Evolutionary conservation across 1,140 invertebrate species (phyloP).

Genomic region (Charaxes varanes): DNA sequence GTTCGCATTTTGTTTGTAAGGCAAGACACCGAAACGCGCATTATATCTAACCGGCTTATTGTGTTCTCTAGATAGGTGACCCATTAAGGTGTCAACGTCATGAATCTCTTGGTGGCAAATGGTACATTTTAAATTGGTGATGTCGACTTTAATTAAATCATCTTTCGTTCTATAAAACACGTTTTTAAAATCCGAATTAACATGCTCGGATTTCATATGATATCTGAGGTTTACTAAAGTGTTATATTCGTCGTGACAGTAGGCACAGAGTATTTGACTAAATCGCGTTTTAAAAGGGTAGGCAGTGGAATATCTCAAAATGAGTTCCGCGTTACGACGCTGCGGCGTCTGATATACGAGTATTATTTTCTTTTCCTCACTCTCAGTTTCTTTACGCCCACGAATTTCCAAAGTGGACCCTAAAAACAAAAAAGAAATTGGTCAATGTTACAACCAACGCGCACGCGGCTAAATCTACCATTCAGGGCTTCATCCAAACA

Average conservation of each 20-base stretch:
- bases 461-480: slow-evolving; percentile 17
- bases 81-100: slow-evolving; percentile 50
- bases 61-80: slow-evolving; percentile 47
- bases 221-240: slow-evolving; percentile 36
- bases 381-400: slow-evolving; percentile 43
- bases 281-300: slow-evolving; percentile 62
- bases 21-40: slow-evolving; percentile 50
- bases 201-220: slow-evolving; percentile 47
- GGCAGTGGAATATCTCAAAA: slow-evolving; percentile 55
- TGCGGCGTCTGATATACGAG: slow-evolving; percentile 59
- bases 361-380: slow-evolving; percentile 57
- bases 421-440: slow-evolving; percentile 67
- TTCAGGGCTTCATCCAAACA: slow-evolving; percentile 11
- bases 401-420: slow-evolving; percentile 55
- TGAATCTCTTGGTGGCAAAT: slow-evolving; percentile 38
- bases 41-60: slow-evolving; percentile 54
- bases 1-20: slow-evolving; percentile 47
- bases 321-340: slow-evolving; percentile 58
- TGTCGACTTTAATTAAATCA: slow-evolving; percentile 60
- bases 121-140: slow-evolving; percentile 55
- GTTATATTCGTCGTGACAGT: slow-evolving; percentile 53
- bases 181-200: slow-evolving; percentile 48
- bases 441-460: slow-evolving; percentile 47
- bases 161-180: slow-evolving; percentile 59
- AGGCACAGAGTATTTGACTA: slow-evolving; percentile 59